These are phyloP conservation scores for Bicyclus anynana DNA, from an alignment of 1,140 invertebrate species.

Conservation along the genomic window DNA sequence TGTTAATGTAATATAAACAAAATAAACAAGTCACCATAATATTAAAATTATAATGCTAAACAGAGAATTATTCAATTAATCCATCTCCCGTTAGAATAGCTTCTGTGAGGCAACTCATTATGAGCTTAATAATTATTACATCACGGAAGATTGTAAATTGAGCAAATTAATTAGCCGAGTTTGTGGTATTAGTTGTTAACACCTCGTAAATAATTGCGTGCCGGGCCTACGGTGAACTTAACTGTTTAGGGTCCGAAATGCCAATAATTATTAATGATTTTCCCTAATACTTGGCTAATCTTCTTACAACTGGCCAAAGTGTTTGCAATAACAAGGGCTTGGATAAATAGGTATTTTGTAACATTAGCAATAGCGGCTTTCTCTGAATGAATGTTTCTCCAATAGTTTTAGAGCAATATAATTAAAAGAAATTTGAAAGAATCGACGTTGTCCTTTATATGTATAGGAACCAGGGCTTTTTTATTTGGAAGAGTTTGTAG, in stretches of 20 bases:
- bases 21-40: no score
- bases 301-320: slow-evolving; percentile 22
- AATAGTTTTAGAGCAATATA: no score
- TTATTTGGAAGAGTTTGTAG: no score
- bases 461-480: no score
- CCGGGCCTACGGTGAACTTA: slow-evolving; percentile 17
- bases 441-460: no score
- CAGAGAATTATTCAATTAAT: neutral
- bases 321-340: no score
- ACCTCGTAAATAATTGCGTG: slow-evolving; percentile 29
- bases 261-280: slow-evolving; percentile 39
- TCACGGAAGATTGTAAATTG: slow-evolving; percentile 14
- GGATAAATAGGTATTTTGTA: no score
- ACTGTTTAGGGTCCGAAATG: slow-evolving; percentile 18
- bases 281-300: slow-evolving; percentile 30
- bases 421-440: no score
- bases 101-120: slow-evolving; percentile 10
- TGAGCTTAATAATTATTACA: slow-evolving; percentile 11
- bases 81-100: neutral
- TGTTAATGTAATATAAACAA: no score
- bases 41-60: no score
- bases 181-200: slow-evolving; percentile 29
- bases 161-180: slow-evolving; percentile 24
- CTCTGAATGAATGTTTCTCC: no score
- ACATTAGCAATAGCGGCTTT: no score